These are phyloP conservation scores for Bradypodion pumilum DNA, from an alignment of 2,797 vertebrate genomes.

Conservation along the genomic window DNA sequence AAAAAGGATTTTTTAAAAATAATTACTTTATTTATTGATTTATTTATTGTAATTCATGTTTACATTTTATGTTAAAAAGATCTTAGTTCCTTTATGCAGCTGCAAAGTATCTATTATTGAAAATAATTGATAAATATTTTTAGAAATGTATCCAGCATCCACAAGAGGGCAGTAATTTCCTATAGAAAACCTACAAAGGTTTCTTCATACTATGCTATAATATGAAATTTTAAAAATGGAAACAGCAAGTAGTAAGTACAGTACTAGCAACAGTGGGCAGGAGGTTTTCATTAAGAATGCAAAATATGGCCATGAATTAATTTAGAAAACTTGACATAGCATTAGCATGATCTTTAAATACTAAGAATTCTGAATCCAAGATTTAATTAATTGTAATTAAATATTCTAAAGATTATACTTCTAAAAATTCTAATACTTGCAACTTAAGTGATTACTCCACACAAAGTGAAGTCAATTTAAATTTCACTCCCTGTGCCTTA, in stretches of 20 bases:
- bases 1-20: fast-evolving
- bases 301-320: not conserved
- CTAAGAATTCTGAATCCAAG: not conserved
- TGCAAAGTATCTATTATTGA: fast-evolving
- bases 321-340: not conserved
- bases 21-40: fast-evolving
- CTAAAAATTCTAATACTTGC: not conserved
- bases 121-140: not conserved
- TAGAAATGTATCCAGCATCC: not conserved
- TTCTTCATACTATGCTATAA: not conserved
- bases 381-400: not conserved
- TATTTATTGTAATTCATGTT: not conserved
- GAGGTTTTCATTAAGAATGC: not conserved
- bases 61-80: not conserved
- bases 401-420: not conserved
- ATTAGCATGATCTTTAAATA: not conserved
- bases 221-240: not conserved
- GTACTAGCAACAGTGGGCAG: conserved; percentile 8
- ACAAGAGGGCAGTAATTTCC: conserved; percentile 68
- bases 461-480: not conserved
- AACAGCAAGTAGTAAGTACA: fast-evolving
- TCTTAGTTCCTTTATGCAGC: fast-evolving
- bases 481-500: fast-evolving
- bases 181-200: conserved; percentile 17
- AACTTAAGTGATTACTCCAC: not conserved